Base-by-base conservation (phyloP, 2,797 vertebrate species). In the Meda fulgida region DNA sequence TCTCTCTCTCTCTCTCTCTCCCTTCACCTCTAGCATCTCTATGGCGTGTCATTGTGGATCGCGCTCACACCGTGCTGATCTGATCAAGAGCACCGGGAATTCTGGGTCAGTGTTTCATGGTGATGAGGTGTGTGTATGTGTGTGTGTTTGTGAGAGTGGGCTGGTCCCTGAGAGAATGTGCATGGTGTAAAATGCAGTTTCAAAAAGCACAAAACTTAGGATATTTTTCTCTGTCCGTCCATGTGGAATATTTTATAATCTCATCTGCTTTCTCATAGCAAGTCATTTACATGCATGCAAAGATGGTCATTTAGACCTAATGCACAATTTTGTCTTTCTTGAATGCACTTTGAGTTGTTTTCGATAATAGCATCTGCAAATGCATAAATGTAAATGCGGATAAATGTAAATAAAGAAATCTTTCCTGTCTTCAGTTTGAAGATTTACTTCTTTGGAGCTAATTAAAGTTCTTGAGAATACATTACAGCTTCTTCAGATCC, bases 91-190 rank as follows among this genome's bases (percentile, higher is more conserved):
- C 81, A 82, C 78, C 34, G 71, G 60, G 65, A 83, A 81, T 87
- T 88, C 87, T 89, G 84, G 87, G 83, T 89, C 89, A 86, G 73
- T 79, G 55, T 81, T 86, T n/a, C 70, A 77, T 77, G 73, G 63
- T 79, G 43, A 48, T 88, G 66, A 86, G 67, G 55, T 86, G n/a
- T 85, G 76, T 87, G 2, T 87, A 7, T 86, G 31, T 43, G 40
- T 58, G 21, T 71, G 40, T 84, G 31, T 85, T 34, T 85, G 26
- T 19, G 58, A 18, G 29, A 11, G 46, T 71, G 26, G 69, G 70
- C 55, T 23, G 26, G 38, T 82, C 51, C 53, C 51, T n/a, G 51
- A 40, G 53, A 58, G 55, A 65, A 69, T 31, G 46, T 53, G n/a
- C 31, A 36, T 53, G 34, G 55, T 65, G 21, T 65, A 36, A 75